Conservation (phyloP, 92 coral and sea anemone genomes). For the Siderastrea siderea region DNA sequence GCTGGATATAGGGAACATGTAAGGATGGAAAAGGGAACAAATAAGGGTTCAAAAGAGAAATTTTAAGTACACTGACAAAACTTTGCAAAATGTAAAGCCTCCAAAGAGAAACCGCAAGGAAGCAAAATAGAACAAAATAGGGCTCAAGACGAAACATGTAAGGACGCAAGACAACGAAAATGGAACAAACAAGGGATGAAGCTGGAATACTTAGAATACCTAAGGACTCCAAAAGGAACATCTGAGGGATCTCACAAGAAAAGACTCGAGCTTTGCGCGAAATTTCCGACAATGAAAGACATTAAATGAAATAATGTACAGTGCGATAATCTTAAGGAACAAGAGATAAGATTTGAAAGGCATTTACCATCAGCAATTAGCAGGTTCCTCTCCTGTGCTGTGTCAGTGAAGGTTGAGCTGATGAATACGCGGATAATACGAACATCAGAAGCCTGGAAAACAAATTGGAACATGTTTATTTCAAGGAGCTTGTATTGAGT, state of each 20-base stretch:
- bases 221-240: too few species aligned
- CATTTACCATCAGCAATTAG: constrained; percentile 41
- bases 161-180: background rate
- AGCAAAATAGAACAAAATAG: background rate
- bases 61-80: background rate
- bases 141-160: background rate
- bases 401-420: constrained; percentile 62
- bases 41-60: background rate
- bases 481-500: too few species aligned
- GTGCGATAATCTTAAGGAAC: background rate
- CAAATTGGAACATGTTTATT: background rate
- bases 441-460: constrained; percentile 28
- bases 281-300: background rate
- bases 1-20: too few species aligned
- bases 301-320: background rate
- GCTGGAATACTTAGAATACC: too few species aligned
- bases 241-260: too few species aligned
- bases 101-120: too few species aligned
- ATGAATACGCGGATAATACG: constrained; percentile 52
- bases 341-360: background rate
- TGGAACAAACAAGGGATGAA: background rate
- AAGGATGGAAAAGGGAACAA: too few species aligned
- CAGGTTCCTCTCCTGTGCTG: constrained; percentile 43
- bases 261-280: too few species aligned
- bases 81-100: too few species aligned